A percentile compares a stretch with the other conserved stretches of the same genome.
These are phyloP conservation scores for Vultur gryphus DNA, from an alignment of 2,797 vertebrate species.

Conservation along the genomic window DNA sequence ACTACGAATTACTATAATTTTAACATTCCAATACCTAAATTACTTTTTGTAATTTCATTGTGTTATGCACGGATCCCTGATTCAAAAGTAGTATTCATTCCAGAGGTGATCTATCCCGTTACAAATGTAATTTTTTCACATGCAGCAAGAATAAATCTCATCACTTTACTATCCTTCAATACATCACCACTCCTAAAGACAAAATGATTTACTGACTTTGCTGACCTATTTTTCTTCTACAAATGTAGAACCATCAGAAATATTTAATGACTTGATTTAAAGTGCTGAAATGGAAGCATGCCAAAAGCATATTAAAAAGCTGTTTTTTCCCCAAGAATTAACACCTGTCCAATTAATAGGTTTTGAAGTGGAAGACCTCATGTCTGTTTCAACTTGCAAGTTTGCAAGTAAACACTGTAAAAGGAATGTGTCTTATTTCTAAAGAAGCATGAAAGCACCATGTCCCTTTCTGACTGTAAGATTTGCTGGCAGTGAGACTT, in stretches of 20 bases:
- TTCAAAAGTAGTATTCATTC: neutral
- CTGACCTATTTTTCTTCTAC: constrained; percentile 3
- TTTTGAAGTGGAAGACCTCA: neutral
- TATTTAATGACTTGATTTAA: constrained; percentile 17
- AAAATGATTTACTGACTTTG: neutral
- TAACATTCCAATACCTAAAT: neutral
- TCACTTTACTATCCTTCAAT: neutral
- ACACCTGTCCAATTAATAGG: neutral
- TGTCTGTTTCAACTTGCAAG: neutral
- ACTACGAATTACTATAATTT: neutral
- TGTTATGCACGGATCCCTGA: neutral
- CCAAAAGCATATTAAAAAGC: neutral
- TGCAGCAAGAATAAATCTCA: neutral
- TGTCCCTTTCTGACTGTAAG: neutral
- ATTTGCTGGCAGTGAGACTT: neutral
- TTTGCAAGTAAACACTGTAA: neutral
- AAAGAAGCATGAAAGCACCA: neutral
- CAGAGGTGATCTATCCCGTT: neutral
- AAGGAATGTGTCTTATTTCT: neutral
- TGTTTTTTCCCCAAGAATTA: neutral
- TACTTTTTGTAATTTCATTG: neutral
- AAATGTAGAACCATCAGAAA: constrained; percentile 13
- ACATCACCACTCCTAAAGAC: neutral
- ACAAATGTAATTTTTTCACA: neutral
- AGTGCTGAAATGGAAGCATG: neutral